phyloP scores from a whole-genome alignment of 2,113 vertebrate genomes.

The Pungitius pungitius region DNA sequence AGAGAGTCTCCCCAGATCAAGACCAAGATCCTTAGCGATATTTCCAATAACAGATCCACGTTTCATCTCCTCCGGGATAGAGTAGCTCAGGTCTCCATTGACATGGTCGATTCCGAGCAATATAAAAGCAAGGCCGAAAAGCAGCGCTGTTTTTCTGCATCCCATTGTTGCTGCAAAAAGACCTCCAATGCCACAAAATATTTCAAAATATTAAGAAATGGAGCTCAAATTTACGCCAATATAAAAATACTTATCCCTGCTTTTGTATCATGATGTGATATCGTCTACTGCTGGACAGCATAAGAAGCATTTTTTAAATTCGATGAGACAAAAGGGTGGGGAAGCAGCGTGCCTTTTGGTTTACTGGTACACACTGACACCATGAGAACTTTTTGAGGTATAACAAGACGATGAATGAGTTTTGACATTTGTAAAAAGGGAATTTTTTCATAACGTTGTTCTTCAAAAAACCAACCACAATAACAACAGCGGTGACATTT shows the following conservation, averaged over 20 bases:
- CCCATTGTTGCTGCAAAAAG: slow-evolving; percentile 19
- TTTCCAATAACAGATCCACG: slow-evolving; percentile 79
- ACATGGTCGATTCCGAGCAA: slow-evolving; percentile 7
- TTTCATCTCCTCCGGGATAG: slow-evolving; percentile 79
- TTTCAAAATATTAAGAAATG: too few relatives aligned
- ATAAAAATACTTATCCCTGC: neutral
- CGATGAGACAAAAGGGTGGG: slow-evolving; percentile 21
- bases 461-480: too few relatives aligned
- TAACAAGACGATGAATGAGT: slow-evolving; percentile 42
- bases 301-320: neutral
- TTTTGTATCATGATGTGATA: neutral
- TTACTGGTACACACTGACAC: slow-evolving; percentile 63
- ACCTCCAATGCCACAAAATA: too few relatives aligned
- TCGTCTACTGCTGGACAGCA: neutral
- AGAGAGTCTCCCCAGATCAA: slow-evolving; percentile 66
- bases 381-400: slow-evolving; percentile 36
- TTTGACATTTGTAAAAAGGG: too few relatives aligned
- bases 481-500: too few relatives aligned
- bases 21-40: slow-evolving; percentile 82
- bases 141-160: neutral
- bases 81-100: slow-evolving; percentile 47
- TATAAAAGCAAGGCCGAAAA: slow-evolving; percentile 15
- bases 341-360: neutral
- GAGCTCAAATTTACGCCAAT: too few relatives aligned
- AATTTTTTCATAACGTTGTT: too few relatives aligned